Base-by-base conservation (phyloP, 2,113 vertebrate species). In the Axis porcinus region DNA sequence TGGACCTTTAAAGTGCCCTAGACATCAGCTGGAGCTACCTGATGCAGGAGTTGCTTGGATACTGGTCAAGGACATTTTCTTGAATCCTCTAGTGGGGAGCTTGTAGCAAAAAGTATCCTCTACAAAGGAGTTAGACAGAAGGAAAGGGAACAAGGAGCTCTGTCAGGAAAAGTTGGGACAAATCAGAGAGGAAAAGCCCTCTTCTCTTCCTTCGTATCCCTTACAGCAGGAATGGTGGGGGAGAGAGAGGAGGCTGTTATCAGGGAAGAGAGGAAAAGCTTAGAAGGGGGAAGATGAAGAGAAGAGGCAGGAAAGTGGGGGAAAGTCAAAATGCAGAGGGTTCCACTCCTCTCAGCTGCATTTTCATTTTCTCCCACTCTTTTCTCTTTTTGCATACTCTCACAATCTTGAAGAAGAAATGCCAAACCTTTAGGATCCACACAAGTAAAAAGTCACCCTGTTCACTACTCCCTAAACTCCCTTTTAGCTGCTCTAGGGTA, bases 1-100 rank as follows among this genome's bases (percentile, higher is more conserved):
- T 70, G 57, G 93, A 28, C 64, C 97, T 97, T 95, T 95, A 58
- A 97, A 96, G 23, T 0, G 74, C 27, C 93, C n/a, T 81, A 33
- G 43, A 97, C 74, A 76, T 86, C 90, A 78, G 87, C 76, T 6
- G 58, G 67, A 96, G 74, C 93, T 97, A 57, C 94, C 87, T 95
- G 97, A 96, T 97, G 45, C 94, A 11, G 82, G 9, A 83, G 98
- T 99, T 99, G 98, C 99, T 99, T 99, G 98, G 98, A 99, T 98
- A 99, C 98, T 62, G 90, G 55, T 92, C 95, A 96, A 97, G 50
- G 97, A 97, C 96, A 97, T 98, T 98, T 98, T 96, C 98, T 96
- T 86, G 98, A 98, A 98, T 98, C 96, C 95, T 85, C 96, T 87
- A 92, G 97, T 98, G 54, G 58, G 28, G 30, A 94, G 28, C 86